Evolutionary conservation across 92 coral and sea anemone genomes (phyloP).

Genomic region (Chrysogorgia sp.): DNA sequence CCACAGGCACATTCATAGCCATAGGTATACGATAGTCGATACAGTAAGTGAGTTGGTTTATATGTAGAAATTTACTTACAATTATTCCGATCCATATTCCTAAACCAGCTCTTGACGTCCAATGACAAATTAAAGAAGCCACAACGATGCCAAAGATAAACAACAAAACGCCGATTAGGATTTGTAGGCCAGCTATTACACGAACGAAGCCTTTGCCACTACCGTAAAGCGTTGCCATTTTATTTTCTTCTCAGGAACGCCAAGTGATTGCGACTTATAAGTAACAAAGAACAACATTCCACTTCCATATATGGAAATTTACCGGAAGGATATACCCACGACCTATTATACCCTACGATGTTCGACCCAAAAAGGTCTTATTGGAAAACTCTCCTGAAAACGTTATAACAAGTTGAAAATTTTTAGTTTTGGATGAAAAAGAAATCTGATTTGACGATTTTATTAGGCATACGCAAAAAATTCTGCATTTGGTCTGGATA

Average conservation of each 20-base stretch:
- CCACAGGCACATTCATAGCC: too few relatives aligned
- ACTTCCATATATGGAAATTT: constrained; percentile 24
- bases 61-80: too few relatives aligned
- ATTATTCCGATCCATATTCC: constrained; percentile 43
- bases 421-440: too few relatives aligned
- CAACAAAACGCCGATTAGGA: constrained; percentile 22
- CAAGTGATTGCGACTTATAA: not conserved
- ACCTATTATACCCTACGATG: not conserved
- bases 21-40: constrained; percentile 11
- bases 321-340: constrained; percentile 10
- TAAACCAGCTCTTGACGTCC: constrained; percentile 39
- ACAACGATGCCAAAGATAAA: constrained; percentile 35
- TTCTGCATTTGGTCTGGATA: too few relatives aligned
- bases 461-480: too few relatives aligned
- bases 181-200: constrained; percentile 30
- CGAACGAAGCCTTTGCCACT: constrained; percentile 45
- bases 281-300: constrained; percentile 13
- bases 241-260: constrained; percentile 24
- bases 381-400: too few relatives aligned
- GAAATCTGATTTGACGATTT: too few relatives aligned
- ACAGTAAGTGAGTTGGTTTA: not conserved
- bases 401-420: too few relatives aligned
- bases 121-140: constrained; percentile 22
- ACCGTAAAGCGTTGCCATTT: constrained; percentile 42
- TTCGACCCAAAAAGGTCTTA: too few relatives aligned